phyloP scores from a whole-genome alignment of 2,113 vertebrate species.

The Zosterops hypoxanthus region DNA sequence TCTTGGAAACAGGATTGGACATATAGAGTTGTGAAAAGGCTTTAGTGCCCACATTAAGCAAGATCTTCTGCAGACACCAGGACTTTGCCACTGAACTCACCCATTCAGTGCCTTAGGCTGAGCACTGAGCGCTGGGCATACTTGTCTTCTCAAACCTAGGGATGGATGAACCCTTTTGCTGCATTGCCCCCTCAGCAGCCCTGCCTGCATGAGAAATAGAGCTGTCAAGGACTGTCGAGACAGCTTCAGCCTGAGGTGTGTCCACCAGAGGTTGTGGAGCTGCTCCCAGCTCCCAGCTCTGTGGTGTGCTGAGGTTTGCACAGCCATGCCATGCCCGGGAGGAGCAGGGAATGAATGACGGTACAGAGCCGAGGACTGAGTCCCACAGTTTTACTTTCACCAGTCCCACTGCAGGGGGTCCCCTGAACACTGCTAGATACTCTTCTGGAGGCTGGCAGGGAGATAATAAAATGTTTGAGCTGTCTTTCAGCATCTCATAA shows the following conservation, averaged over 20 bases:
- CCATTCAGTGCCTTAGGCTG: accelerated
- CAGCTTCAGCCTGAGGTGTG: neutral
- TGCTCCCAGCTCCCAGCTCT: accelerated
- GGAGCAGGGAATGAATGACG: neutral
- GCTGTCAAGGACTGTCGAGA: neutral
- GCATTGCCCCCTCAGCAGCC: neutral
- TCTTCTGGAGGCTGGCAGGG: neutral
- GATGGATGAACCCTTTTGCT: neutral
- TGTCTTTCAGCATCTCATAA: slow-evolving; percentile 8
- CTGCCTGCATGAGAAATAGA: neutral
- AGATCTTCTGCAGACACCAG: neutral
- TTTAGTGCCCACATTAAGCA: accelerated
- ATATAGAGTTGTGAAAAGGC: neutral
- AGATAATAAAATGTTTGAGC: neutral
- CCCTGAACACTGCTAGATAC: neutral
- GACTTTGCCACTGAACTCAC: neutral
- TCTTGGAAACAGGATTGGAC: neutral
- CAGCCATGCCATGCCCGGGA: neutral
- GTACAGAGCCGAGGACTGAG: accelerated
- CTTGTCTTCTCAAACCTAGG: neutral
- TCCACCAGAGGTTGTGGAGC: neutral
- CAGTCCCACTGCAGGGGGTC: neutral
- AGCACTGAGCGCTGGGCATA: too few relatives aligned
- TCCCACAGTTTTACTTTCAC: neutral
- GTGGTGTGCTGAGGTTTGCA: neutral